phyloP scores from a whole-genome alignment of 2,797 vertebrate genomes.

The Glyptemys insculpta region DNA sequence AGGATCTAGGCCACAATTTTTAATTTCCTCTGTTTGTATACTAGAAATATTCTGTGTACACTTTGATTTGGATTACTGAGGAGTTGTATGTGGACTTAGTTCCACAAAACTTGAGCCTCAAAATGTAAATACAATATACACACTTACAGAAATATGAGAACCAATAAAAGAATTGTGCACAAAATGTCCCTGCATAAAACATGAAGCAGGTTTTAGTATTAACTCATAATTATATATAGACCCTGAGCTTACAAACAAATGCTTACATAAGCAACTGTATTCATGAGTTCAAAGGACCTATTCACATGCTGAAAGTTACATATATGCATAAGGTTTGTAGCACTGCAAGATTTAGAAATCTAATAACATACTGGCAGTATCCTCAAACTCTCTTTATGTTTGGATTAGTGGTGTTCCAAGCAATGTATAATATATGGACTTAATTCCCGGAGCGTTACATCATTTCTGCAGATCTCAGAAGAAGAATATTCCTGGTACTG shows the following conservation, averaged over 20 bases:
- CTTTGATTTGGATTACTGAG: not conserved
- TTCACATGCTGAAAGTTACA: not conserved
- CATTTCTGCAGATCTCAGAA: conserved; percentile 22
- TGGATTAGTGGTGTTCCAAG: not conserved
- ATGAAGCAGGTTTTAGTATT: not conserved
- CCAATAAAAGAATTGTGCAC: not conserved
- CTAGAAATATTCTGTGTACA: not conserved
- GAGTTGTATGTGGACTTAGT: not conserved
- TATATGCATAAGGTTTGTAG: not conserved
- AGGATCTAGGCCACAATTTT: not conserved
- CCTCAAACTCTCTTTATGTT: not conserved
- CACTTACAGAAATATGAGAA: not conserved
- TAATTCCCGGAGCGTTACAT: conserved; percentile 40
- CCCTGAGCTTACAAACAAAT: not conserved
- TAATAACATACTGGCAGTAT: not conserved
- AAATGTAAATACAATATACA: not conserved
- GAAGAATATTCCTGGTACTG: not conserved
- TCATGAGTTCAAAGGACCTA: not conserved
- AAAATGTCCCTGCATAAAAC: not conserved
- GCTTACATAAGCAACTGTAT: not conserved
- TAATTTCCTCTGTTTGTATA: not conserved
- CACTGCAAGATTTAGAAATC: not conserved
- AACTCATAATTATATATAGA: not conserved
- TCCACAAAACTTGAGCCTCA: not conserved
- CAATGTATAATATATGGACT: conserved; percentile 37